Conservation (phyloP, 53 echinoderm and acorn worm genomes). For the Stichopus horrens region DNA sequence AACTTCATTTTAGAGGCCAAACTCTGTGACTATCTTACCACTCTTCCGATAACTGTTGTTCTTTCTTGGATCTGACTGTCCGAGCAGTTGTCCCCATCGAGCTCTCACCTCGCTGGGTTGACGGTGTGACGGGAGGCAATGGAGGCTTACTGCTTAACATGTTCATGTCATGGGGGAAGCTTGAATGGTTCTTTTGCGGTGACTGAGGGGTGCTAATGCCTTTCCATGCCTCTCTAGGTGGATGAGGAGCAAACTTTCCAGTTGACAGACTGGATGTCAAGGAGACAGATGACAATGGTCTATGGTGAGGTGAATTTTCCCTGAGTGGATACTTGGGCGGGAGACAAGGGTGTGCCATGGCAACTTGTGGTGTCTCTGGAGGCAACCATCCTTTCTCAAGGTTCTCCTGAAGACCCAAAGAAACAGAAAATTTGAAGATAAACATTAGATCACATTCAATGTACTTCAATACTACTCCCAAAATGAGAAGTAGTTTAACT, state of each 20-base stretch:
- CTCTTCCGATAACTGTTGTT: constrained; percentile 83
- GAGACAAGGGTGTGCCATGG: constrained; percentile 56
- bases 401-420: constrained; percentile 49
- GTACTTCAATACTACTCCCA: too few species aligned
- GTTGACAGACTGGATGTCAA: constrained; percentile 31
- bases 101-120: constrained; percentile 49
- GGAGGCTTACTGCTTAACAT: constrained; percentile 57
- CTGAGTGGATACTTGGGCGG: constrained; percentile 41
- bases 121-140: constrained; percentile 58
- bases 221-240: constrained; percentile 76
- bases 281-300: constrained; percentile 41
- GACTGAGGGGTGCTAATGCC: constrained; percentile 59
- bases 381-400: constrained; percentile 79
- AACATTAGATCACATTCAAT: too few species aligned
- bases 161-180: constrained; percentile 23
- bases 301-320: constrained; percentile 44
- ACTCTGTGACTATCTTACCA: constrained; percentile 58
- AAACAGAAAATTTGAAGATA: too few species aligned
- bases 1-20: too few species aligned
- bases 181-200: neutral
- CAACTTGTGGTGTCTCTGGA: constrained; percentile 68
- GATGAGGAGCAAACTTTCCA: constrained; percentile 52
- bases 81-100: constrained; percentile 65
- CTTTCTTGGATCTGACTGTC: constrained; percentile 66
- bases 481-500: too few species aligned